Evolutionary conservation across 1,140 invertebrate species (phyloP).

Genomic region (Ceratina calcarata): DNA sequence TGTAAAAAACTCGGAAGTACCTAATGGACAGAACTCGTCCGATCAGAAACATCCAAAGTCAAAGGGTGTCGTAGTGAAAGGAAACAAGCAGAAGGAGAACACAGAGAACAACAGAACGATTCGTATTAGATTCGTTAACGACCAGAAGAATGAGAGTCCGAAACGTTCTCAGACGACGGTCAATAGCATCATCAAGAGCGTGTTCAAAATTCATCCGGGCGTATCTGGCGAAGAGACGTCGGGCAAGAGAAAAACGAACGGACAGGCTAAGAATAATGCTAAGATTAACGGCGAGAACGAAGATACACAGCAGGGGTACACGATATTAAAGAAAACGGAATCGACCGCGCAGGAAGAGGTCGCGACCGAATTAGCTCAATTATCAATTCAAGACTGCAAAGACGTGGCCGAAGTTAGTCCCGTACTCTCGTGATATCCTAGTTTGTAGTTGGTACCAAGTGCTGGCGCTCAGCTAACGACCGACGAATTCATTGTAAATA

Average conservation of each 20-base stretch:
- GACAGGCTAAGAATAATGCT: conserved; percentile 56
- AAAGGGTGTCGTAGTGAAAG: conserved; percentile 17
- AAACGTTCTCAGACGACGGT: conserved; percentile 68
- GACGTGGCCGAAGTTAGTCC: conserved; percentile 67
- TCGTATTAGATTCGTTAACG: conserved; percentile 31
- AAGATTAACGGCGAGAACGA: conserved; percentile 57
- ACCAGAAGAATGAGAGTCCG: conserved; percentile 61
- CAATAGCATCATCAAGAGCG: conserved; percentile 71
- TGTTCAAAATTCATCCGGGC: conserved; percentile 69
- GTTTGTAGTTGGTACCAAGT: conserved; percentile 47
- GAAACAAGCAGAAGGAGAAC: conserved; percentile 49
- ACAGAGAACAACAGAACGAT: conserved; percentile 40
- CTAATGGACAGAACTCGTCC: conserved; percentile 20
- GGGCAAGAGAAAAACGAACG: conserved; percentile 63
- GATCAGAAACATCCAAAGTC: conserved; percentile 38
- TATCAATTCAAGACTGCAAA: conserved; percentile 75
- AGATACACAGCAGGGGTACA: conserved; percentile 64
- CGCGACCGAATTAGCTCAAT: conserved; percentile 66
- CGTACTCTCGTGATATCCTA: conserved; percentile 74
- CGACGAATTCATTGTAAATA: conserved; percentile 68
- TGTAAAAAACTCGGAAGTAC: conserved; percentile 29
- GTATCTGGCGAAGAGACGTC: conserved; percentile 51
- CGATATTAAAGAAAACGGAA: conserved; percentile 71
- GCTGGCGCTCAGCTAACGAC: conserved; percentile 52
- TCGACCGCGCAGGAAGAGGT: conserved; percentile 62